Percentiles rank a stretch among this genome's conserved stretches.
phyloP scores from a whole-genome alignment of 2,888 invertebrate species.

The Rapana venosa region DNA sequence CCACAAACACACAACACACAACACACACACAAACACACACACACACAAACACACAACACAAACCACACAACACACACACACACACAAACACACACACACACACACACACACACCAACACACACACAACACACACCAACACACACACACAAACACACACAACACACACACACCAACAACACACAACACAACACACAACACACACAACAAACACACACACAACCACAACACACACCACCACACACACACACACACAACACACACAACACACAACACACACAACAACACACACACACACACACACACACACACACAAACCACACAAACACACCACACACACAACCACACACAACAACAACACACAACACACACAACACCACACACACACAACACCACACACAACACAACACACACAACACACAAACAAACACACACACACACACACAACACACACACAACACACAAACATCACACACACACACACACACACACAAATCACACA shows the following conservation, averaged over 20 bases:
- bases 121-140: neutral
- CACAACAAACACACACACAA: neutral
- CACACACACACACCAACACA: neutral
- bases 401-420: neutral
- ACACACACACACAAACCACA: neutral
- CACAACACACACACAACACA: neutral
- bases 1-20: conserved; percentile 14
- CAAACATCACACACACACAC: neutral
- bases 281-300: neutral
- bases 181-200: neutral
- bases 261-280: neutral
- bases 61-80: neutral
- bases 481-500: no score
- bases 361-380: neutral
- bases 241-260: neutral
- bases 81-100: conserved; percentile 1
- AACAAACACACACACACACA: neutral
- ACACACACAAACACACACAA: neutral
- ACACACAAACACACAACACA: neutral
- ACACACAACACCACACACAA: neutral
- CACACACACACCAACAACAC: no score
- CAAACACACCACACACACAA: neutral
- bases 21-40: conserved; percentile 13
- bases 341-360: neutral
- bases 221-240: neutral